A percentile compares a stretch with the other conserved stretches of the same genome.
Evolutionary conservation across 2,113 vertebrate species (phyloP).

Genomic region (Indicator indicator): DNA sequence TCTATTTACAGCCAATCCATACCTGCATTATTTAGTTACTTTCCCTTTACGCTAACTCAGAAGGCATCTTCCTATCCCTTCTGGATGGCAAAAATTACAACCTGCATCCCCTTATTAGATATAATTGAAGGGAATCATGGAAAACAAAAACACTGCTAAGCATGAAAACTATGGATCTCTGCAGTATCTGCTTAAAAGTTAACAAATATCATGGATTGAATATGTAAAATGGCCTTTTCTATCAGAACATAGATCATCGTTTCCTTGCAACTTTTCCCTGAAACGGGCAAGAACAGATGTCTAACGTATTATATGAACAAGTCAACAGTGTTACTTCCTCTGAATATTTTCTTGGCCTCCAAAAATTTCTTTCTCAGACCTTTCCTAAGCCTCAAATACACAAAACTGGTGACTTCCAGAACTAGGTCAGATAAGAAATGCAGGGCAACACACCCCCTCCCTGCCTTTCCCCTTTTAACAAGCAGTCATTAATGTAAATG

Average conservation of each 20-base stretch:
- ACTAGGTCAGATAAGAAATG: not conserved
- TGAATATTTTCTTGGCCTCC: not conserved
- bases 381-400: not conserved
- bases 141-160: not conserved
- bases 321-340: not conserved
- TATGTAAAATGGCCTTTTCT: not conserved
- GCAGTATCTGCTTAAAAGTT: not conserved
- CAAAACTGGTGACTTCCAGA: not conserved
- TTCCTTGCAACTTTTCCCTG: not conserved
- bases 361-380: not conserved
- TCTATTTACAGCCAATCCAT: slow-evolving; percentile 16
- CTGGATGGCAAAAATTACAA: not conserved
- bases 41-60: not conserved
- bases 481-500: not conserved
- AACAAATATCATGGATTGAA: not conserved
- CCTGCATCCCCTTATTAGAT: not conserved
- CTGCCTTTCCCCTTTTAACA: not conserved
- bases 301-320: not conserved
- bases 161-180: not conserved
- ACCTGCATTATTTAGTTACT: slow-evolving; percentile 22
- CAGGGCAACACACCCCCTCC: not conserved
- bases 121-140: not conserved
- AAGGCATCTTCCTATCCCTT: not conserved
- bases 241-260: not conserved
- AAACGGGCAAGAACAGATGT: not conserved